Evolutionary conservation across 2,888 invertebrate species (phyloP).

Genomic region (Nudaria mundana): DNA sequence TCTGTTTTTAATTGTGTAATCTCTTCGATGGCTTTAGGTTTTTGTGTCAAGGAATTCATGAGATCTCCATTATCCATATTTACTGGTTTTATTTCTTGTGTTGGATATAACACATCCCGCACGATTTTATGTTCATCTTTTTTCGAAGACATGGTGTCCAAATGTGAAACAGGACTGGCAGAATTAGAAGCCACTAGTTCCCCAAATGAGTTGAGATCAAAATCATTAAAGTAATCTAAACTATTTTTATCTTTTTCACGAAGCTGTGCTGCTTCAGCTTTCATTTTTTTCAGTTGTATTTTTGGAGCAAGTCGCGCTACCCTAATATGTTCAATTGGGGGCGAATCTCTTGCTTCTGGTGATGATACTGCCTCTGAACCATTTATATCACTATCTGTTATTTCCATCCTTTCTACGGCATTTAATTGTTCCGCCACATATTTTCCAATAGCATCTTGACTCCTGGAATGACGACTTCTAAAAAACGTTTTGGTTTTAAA

Average conservation of each 20-base stretch:
- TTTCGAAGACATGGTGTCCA: slow-evolving; percentile 6
- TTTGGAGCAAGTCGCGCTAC: slow-evolving; percentile 78
- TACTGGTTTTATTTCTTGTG: slow-evolving; percentile 58
- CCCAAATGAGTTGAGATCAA: slow-evolving; percentile 25
- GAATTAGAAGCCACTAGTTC: slow-evolving; percentile 24
- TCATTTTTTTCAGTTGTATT: slow-evolving; percentile 77
- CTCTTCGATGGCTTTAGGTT: slow-evolving; percentile 12
- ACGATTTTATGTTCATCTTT: slow-evolving; percentile 12
- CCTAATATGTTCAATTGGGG: slow-evolving; percentile 77
- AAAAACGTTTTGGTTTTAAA: slow-evolving; percentile 80
- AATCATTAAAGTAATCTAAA: slow-evolving; percentile 26
- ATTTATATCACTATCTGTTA: slow-evolving; percentile 63
- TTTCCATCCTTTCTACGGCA: slow-evolving; percentile 69
- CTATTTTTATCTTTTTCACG: slow-evolving; percentile 51
- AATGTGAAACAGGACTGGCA: slow-evolving; percentile 6
- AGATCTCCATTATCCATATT: slow-evolving; percentile 33
- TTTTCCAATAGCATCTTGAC: slow-evolving; percentile 78
- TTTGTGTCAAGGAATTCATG: slow-evolving; percentile 20
- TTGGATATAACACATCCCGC: slow-evolving; percentile 53
- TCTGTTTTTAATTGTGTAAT: background rate
- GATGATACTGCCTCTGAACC: slow-evolving; percentile 62
- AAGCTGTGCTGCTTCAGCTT: slow-evolving; percentile 67
- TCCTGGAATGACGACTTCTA: slow-evolving; percentile 77
- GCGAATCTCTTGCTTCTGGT: slow-evolving; percentile 64
- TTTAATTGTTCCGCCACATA: slow-evolving; percentile 77